Evolutionary conservation across 2,113 vertebrate species (phyloP).

Genomic region (Ceyx cyanopectus): DNA sequence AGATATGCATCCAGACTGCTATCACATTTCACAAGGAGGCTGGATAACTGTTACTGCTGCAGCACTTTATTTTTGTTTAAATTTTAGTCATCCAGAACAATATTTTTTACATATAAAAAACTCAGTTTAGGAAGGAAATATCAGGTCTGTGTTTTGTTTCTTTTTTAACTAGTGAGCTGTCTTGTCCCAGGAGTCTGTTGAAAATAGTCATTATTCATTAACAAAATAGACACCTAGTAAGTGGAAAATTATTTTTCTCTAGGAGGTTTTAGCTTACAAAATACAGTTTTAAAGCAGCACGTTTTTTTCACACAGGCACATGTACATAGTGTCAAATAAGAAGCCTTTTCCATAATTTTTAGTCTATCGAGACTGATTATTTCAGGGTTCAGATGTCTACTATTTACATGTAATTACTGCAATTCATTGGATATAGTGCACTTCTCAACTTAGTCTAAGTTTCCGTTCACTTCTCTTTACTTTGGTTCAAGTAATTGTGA

Average conservation of each 20-base stretch:
- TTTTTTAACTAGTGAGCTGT: neutral
- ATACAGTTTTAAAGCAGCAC: neutral
- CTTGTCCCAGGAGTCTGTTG: neutral
- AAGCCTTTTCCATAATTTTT: neutral
- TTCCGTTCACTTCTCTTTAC: neutral
- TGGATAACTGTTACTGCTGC: neutral
- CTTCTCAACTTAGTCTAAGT: neutral
- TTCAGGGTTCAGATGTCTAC: neutral
- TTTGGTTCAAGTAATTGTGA: constrained; percentile 21
- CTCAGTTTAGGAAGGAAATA: neutral
- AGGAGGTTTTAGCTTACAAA: neutral
- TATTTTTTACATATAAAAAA: neutral
- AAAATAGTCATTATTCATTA: neutral
- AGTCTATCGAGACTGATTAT: neutral
- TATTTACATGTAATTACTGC: neutral
- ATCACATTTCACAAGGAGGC: neutral
- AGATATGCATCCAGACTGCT: neutral
- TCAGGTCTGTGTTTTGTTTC: neutral
- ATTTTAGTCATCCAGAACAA: neutral
- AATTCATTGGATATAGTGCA: neutral
- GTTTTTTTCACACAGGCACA: neutral
- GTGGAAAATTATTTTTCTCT: constrained; percentile 12
- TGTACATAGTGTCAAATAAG: neutral
- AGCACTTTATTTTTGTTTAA: neutral
- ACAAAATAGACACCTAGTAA: neutral